phyloP scores from a whole-genome alignment of 2,113 vertebrate genomes.

The Odocoileus virginianus region DNA sequence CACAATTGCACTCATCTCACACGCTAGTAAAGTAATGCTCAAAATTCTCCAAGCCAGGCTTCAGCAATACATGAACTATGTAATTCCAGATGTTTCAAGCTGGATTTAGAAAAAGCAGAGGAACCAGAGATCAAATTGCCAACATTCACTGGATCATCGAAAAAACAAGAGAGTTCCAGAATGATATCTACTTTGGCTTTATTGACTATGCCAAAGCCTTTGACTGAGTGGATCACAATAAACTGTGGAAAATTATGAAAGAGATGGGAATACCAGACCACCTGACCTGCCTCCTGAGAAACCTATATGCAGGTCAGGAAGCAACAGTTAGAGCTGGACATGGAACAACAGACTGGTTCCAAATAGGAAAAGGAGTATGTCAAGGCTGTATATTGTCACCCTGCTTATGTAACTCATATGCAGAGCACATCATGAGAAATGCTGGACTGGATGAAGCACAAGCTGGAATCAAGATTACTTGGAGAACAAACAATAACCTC shows the following conservation, averaged over 20 bases:
- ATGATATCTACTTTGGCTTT: neutral
- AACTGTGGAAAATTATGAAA: neutral
- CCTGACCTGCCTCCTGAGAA: neutral
- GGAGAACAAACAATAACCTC: neutral
- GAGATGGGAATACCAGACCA: neutral
- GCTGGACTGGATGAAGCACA: neutral
- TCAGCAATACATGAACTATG: neutral
- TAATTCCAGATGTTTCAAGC: neutral
- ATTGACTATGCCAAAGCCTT: neutral
- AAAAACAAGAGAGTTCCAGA: neutral
- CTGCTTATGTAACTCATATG: neutral
- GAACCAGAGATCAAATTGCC: neutral
- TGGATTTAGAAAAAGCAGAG: neutral
- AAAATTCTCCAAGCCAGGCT: neutral
- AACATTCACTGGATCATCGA: rapidly evolving
- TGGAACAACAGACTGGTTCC: neutral
- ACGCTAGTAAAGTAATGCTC: neutral
- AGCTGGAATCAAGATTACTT: neutral
- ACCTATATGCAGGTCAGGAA: neutral
- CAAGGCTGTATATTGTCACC: neutral
- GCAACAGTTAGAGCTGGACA: neutral
- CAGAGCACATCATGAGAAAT: neutral
- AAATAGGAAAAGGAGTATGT: rapidly evolving
- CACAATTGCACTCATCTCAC: neutral
- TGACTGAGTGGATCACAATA: neutral